Base-by-base conservation (phyloP, 1,140 invertebrate species). In the Zaprionus taronus region DNA sequence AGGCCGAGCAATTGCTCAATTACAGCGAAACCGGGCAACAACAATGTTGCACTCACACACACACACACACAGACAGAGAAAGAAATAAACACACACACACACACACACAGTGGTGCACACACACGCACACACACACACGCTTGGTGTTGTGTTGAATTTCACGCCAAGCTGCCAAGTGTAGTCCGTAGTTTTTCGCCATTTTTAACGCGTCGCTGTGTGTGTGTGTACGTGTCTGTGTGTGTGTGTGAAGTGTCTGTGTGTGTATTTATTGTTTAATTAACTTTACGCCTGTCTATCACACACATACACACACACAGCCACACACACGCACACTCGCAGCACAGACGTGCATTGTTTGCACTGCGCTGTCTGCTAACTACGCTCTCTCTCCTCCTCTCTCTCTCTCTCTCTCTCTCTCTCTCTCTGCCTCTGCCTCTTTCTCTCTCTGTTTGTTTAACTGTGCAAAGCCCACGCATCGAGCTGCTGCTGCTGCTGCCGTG, bases 251-350 rank as follows among this genome's bases (percentile, higher is more conserved):
- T 49, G 36, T 64, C 49, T 69, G 58, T 80, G 71, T 87, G 66
- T 81, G 79, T 90, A 80, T 90, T 90, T 90, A 90, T 90, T 90
- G 85, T 90, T 90, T 90, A 90, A 90, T 90, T 90, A 90, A 90
- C 85, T 89, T 89, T 89, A 90, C 85, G 85, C 85, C 85, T 90
- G 85, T 89, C 85, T 90, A 84, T 89, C 81, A 79, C 79, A 90
- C 80, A 87, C 58, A 80, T 55, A 22, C 24, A 24, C 24, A 73
- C 69, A 84, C 53, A 71, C 44, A 73, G 66, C 38, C 55, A 62
- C 51, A 63, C 49, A 60, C 70, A 63, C 24, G 36, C 67, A 58
- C 49, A 61, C 14, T 62, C 31, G 55, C 56, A 28, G 41, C 44
- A 60, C 80, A 70, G 58, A 60, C 81, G 65, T 81, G 62, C 81